phyloP scores from a whole-genome alignment of 2,888 invertebrate genomes.

The Zhengitettix transpicula region DNA sequence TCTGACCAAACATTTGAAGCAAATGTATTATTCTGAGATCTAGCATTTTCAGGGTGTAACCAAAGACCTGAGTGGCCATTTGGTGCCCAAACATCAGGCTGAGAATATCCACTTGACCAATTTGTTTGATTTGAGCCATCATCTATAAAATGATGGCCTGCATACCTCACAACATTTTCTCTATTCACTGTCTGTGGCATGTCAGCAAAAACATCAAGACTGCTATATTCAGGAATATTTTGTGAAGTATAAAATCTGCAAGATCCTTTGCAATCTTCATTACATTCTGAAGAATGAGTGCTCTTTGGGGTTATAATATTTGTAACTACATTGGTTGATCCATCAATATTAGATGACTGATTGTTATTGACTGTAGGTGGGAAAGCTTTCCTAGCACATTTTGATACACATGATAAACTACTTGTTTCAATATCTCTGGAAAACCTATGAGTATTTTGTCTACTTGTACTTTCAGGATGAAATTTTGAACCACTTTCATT shows the following conservation, averaged over 20 bases:
- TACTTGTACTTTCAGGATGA: too few species aligned
- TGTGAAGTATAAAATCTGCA: not conserved
- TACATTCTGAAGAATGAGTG: not conserved
- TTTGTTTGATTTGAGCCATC: too few species aligned
- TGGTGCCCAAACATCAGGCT: not conserved
- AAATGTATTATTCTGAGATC: not conserved
- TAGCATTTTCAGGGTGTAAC: not conserved
- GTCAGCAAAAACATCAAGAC: not conserved
- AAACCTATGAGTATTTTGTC: too few species aligned
- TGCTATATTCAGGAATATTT: not conserved
- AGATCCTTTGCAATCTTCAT: not conserved
- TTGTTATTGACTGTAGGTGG: too few species aligned
- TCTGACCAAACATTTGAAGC: not conserved
- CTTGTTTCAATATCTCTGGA: too few species aligned
- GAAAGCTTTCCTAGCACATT: too few species aligned
- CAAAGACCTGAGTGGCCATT: not conserved
- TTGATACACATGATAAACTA: too few species aligned
- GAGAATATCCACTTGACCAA: not conserved
- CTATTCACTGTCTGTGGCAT: not conserved
- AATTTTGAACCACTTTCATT: too few species aligned
- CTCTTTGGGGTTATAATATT: too few species aligned
- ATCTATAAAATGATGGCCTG: not conserved
- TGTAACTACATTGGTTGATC: too few species aligned
- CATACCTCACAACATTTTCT: conserved; percentile 7
- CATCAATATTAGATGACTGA: too few species aligned